Evolutionary conservation across 2,113 vertebrate genomes (phyloP), one percentile per base, ranked within the genome.

Genomic region (Nycticorax nycticorax): DNA sequence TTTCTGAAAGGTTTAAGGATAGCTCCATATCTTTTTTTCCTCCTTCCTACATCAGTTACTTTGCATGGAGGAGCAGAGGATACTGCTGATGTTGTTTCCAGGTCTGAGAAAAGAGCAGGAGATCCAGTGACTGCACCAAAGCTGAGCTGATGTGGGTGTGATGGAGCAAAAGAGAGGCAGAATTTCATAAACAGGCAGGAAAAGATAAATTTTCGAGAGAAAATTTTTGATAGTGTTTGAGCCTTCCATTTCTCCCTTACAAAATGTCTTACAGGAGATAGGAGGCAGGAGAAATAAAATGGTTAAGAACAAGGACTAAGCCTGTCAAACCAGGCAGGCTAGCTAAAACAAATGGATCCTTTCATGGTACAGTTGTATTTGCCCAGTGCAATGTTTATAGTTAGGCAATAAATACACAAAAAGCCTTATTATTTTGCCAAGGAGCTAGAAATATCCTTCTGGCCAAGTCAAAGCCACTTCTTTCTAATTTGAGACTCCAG

Each of bases 321-420:
- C 23, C 47, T 87, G 64, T 93, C 66, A 85, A 93, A 82, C 27
- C 8, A 79, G 66, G 39, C 67, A 78, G 32, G 17, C 52, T 37
- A 88, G 68, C 74, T 78, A 75, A 92, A 94, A 94, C 84, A 97
- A 97, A 82, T 13, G 28, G 50, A 77, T 64, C 55, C 69, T 95
- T 96, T 97, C 85, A 94, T 55, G 14, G 39, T 62, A 45, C 41
- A 75, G 28, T 60, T 95, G 75, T 24, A 69, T 85, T 93, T 91
- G 26, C 33, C 32, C 43, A 69, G 43, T 55, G 72, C 63, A 92
- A 43, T 90, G 62, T 95, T 96, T 97, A 93, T 47, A 84, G 66
- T 20, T 90, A 35, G 76, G 73, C 74, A 94, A 59, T 84, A 92
- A 92, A 86, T 66, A 92, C 20, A 96, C 33, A 93, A 77, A 96